Base-by-base conservation (phyloP, 1,140 invertebrate species). In the Catajapyx aquilonaris region DNA sequence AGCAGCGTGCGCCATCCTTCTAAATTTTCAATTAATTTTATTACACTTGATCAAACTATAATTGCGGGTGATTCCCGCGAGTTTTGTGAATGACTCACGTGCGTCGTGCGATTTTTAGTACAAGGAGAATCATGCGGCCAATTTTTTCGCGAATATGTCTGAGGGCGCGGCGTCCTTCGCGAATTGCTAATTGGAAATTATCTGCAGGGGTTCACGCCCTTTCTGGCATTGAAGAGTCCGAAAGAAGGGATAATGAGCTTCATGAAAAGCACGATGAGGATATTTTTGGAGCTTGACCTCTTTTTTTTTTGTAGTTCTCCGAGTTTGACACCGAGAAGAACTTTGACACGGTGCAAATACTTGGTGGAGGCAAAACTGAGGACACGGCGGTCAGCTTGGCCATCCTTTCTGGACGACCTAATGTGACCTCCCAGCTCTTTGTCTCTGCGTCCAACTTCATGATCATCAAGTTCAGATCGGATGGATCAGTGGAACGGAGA, bases 281-380 rank as follows among this genome's bases (percentile, higher is more conserved):
- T n/a, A n/a, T n/a, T n/a, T n/a, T n/a, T n/a, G n/a, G n/a, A n/a
- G n/a, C n/a, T n/a, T n/a, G n/a, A 28, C 5, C 37, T 11, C 25
- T 32, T 11, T 40, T 42, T 40, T 45, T 38, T 46, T 53, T 57
- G 32, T 65, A 94, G 71, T 91, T 96, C 58, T 85, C 86, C 66
- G 83, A 91, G 61, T 95, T 97, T 57, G 87, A 91, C 53, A 96
- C 90, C 3, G 91, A 96, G 60, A 83, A 88, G 54, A 79, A 81
- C 47, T 88, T 90, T 50, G 91, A 96, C 57, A 86, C 87, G 22
- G 86, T 96, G 4, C 86, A 93, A 59, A 84, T 96, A 44, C 63
- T 94, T 44, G 85, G 86, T 2, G 91, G 93, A 18, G 91, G 90
- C 17, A 67, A 84, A 47, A 91, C 90, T 3, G 90, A 95, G 61